These are phyloP conservation scores for Musca vetustissima DNA, from an alignment of 1,140 invertebrate species.

Conservation along the genomic window DNA sequence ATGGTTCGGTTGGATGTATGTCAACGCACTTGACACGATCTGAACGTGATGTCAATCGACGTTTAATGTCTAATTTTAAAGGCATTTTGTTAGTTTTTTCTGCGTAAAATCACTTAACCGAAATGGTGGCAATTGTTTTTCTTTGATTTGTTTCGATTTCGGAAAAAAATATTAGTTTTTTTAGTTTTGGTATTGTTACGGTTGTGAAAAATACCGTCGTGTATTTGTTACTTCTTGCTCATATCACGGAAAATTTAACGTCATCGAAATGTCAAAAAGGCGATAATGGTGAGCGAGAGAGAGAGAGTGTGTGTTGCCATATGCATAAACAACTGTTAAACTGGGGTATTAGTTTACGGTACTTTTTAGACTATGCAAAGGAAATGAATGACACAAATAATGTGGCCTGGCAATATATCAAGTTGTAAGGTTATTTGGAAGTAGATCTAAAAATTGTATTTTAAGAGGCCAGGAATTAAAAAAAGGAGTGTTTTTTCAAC, in stretches of 20 bases:
- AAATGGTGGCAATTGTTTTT: conserved; percentile 7
- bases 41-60: conserved; percentile 93
- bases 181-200: neutral
- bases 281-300: too few relatives aligned
- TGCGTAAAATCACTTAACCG: too few relatives aligned
- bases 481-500: too few relatives aligned
- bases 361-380: too few relatives aligned
- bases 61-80: conserved; percentile 94
- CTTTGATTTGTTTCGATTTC: neutral
- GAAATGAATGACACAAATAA: too few relatives aligned
- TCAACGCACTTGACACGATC: conserved; percentile 98
- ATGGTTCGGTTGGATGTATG: conserved; percentile 95
- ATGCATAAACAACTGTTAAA: too few relatives aligned
- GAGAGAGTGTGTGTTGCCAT: neutral
- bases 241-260: conserved; percentile 21
- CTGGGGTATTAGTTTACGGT: too few relatives aligned
- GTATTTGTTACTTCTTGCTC: conserved; percentile 1
- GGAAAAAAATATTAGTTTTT: neutral
- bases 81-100: conserved; percentile 67
- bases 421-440: too few relatives aligned
- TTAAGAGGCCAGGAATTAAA: too few relatives aligned
- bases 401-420: too few relatives aligned
- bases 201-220: neutral
- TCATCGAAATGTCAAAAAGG: conserved; percentile 18
- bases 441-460: too few relatives aligned